Evolutionary conservation across 2,113 vertebrate species (phyloP), one percentile per base, ranked within the genome.

Genomic region (Ictidomys tridecemlineatus): DNA sequence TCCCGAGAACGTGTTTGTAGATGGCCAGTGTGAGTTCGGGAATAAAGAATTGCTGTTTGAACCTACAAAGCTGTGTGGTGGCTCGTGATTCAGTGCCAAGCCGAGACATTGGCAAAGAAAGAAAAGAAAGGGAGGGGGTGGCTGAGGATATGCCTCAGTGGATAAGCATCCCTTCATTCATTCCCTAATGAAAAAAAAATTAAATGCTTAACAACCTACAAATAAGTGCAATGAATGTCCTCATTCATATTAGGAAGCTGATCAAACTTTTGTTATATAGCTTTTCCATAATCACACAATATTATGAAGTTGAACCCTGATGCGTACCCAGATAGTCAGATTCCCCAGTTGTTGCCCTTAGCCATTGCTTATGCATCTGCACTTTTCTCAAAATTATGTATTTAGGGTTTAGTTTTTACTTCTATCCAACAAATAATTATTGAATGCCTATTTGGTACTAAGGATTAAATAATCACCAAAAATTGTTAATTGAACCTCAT

Each of bases 41-140:
- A n/a, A n/a, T n/a, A n/a, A n/a, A n/a, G n/a, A n/a, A n/a, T n/a
- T n/a, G n/a, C n/a, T n/a, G n/a, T n/a, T n/a, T n/a, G n/a, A n/a
- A n/a, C n/a, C n/a, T n/a, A n/a, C n/a, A n/a, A n/a, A n/a, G n/a
- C n/a, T n/a, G n/a, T n/a, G n/a, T n/a, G n/a, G n/a, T n/a, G n/a
- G n/a, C n/a, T n/a, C n/a, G n/a, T n/a, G n/a, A n/a, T n/a, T n/a
- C n/a, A n/a, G n/a, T n/a, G n/a, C n/a, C n/a, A n/a, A n/a, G n/a
- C n/a, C n/a, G n/a, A n/a, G n/a, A n/a, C n/a, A n/a, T n/a, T n/a
- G n/a, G n/a, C n/a, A n/a, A n/a, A n/a, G 42, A 45, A 45, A 1
- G 6, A 7, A 45, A 53, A 2, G 13, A 16, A 53, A 13, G 14
- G 13, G 13, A 4, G 20, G 1, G 20, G 20, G 1, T 0, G 8